Conservation (phyloP, 2,113 vertebrate genomes). For the Corydoras sp. region DNA sequence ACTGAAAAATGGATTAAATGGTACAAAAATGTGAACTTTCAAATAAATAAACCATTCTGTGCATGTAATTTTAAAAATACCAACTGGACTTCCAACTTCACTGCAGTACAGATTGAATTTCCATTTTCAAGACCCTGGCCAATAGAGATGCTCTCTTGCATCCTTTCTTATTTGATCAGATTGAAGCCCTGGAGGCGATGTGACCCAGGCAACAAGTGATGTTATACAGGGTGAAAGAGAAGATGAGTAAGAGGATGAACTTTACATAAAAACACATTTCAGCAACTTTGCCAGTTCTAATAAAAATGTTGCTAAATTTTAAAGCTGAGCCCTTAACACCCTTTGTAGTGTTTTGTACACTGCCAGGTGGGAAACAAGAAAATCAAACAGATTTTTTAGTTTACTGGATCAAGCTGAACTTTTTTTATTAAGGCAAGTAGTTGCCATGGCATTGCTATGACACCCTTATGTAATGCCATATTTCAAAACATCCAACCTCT, state of each 20-base stretch:
- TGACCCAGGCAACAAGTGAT: constrained; percentile 25
- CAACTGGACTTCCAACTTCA: constrained; percentile 9
- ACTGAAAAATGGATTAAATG: no score
- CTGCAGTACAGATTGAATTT: background rate
- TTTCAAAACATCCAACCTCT: no score
- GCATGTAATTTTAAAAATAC: constrained; percentile 27
- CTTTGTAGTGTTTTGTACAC: no score
- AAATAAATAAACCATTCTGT: no score
- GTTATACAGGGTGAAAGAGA: constrained; percentile 15
- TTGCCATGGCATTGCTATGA: no score
- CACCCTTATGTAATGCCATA: no score
- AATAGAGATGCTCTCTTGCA: constrained; percentile 41
- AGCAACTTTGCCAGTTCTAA: constrained; percentile 43
- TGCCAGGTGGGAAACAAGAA: no score
- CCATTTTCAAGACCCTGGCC: constrained; percentile 2
- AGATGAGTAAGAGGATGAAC: constrained; percentile 30
- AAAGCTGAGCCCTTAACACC: constrained; percentile 7
- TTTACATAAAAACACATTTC: constrained; percentile 40
- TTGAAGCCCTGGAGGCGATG: constrained; percentile 37
- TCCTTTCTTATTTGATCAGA: constrained; percentile 39
- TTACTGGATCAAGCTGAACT: no score
- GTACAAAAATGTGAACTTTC: no score
- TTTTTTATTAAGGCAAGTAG: no score
- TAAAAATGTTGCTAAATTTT: constrained; percentile 14
- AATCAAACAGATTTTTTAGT: no score